Percentiles rank a stretch among this genome's conserved stretches.
These are phyloP conservation scores for Notothenia coriiceps DNA, from an alignment of 2,113 vertebrate genomes.

Conservation along the genomic window DNA sequence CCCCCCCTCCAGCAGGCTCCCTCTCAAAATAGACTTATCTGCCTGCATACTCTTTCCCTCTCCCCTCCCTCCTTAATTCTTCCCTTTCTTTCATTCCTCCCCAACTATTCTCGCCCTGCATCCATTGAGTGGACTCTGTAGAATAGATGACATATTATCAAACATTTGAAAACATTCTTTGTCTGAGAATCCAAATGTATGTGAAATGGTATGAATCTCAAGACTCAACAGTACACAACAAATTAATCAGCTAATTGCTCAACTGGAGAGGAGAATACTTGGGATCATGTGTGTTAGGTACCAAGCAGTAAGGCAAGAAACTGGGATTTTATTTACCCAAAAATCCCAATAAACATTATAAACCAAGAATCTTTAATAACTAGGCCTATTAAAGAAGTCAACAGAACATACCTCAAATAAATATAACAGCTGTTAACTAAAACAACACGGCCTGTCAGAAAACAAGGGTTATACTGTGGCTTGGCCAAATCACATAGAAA, in stretches of 20 bases:
- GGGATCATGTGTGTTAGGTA: no score
- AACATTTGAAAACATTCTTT: conserved; percentile 22
- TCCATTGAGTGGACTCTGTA: conserved; percentile 8
- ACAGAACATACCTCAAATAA: no score
- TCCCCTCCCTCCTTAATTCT: not conserved
- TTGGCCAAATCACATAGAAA: no score
- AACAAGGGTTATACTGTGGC: no score
- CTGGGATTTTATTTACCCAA: no score
- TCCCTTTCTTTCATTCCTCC: not conserved
- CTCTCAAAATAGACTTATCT: not conserved
- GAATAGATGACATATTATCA: conserved; percentile 14
- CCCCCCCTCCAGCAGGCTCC: not conserved
- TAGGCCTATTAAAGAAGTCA: no score
- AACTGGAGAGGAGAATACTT: not conserved
- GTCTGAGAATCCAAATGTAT: not conserved
- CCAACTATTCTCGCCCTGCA: not conserved
- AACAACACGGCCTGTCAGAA: no score
- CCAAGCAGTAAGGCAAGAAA: no score
- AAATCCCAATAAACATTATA: no score
- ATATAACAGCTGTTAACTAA: no score
- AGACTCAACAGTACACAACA: not conserved
- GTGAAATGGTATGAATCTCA: not conserved
- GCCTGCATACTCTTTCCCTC: not conserved
- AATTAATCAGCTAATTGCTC: not conserved
- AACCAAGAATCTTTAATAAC: no score